Evolutionary conservation across 2,888 invertebrate species (phyloP), one percentile per base, ranked within the genome.

Genomic region (Tetragonisca angustula): DNA sequence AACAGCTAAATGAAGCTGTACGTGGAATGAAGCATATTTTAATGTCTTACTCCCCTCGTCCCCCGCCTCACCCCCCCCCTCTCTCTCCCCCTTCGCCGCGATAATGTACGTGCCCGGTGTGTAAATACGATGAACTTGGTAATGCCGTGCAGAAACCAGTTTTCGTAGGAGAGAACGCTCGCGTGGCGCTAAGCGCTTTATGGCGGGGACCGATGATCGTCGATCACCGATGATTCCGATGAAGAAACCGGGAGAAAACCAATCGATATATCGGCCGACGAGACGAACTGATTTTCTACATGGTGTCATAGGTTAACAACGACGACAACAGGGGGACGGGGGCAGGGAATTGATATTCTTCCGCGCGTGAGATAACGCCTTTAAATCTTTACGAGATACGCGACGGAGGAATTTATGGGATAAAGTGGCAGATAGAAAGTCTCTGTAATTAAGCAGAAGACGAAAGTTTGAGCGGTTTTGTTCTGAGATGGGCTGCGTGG

Each of bases 21-120:
- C 87, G 82, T 67, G 87, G 86, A 87, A 88, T 87, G 90, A 88
- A 87, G 89, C 90, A 88, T 89, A 89, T 89, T 89, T 88, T 89
- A 89, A 89, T 88, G 89, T 90, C 89, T 90, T 90, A 88, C 86
- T 86, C 24, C 49, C 65, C 19, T 24, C 54, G 52, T 24, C 21
- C 65, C 17, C 54, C 27, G 27, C 27, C 27, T 27, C 27, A n/a
- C n/a, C n/a, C n/a, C n/a, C n/a, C n/a, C n/a, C n/a, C n/a, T n/a
- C n/a, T n/a, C n/a, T n/a, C 27, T 2, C 5, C 6, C n/a, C 24
- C 64, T 49, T 61, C 4, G 21, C 56, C 76, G 84, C 79, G 85
- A 90, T 89, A 89, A 90, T 90, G 86, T 89, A 89, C 90, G 90
- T 86, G 89, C 85, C 49, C 77, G 80, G 89, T 83, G 89, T 89